These are phyloP conservation scores for Cydia splendana DNA, from an alignment of 1,140 invertebrate genomes.

Conservation along the genomic window DNA sequence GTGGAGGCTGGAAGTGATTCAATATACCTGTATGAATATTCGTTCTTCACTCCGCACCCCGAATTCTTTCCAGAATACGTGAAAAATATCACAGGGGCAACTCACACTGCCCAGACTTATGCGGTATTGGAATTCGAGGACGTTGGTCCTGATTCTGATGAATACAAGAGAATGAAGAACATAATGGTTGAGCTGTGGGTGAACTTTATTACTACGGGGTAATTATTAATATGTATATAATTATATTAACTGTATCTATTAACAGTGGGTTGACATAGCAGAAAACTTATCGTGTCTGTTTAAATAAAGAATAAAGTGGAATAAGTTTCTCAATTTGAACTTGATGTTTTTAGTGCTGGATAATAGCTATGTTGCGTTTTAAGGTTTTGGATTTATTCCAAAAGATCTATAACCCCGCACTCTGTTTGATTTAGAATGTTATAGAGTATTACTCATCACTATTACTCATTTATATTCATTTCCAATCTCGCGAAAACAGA, in stretches of 20 bases:
- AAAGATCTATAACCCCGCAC: too few species aligned
- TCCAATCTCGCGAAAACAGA: too few species aligned
- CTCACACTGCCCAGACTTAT: neutral
- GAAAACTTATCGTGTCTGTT: too few species aligned
- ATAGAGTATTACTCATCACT: too few species aligned
- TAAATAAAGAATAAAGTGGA: too few species aligned
- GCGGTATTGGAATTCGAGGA: neutral
- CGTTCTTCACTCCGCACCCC: neutral
- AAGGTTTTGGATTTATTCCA: too few species aligned
- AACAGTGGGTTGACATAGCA: too few species aligned
- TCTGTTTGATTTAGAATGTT: too few species aligned
- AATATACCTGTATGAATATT: slow-evolving; percentile 9
- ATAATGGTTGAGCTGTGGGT: neutral
- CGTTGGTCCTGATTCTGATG: neutral
- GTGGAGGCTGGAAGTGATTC: slow-evolving; percentile 16
- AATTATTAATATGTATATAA: neutral
- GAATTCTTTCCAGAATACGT: neutral
- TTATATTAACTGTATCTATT: too few species aligned
- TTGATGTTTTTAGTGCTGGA: neutral
- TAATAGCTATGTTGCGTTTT: too few species aligned
- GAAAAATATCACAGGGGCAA: neutral
- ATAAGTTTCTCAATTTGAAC: neutral
- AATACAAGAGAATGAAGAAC: neutral
- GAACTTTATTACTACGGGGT: slow-evolving; percentile 22
- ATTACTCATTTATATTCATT: too few species aligned